These are phyloP conservation scores for Gobiocypris rarus DNA, from an alignment of 2,113 vertebrate genomes.

Conservation along the genomic window DNA sequence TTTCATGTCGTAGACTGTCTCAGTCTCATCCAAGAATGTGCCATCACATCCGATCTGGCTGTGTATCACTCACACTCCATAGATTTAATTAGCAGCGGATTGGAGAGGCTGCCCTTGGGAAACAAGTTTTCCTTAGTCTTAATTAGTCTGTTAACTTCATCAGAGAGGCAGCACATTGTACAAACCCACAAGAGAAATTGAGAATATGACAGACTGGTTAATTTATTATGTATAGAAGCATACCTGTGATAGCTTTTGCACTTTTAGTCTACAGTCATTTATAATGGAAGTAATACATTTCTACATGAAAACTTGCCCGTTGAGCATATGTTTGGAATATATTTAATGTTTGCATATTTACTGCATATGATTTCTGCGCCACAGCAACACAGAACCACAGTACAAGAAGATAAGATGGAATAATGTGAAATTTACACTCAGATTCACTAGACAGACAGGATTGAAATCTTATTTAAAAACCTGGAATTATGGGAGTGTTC, in stretches of 20 bases:
- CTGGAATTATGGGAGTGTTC: background rate
- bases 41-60: constrained; percentile 72
- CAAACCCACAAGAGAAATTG: constrained; percentile 61
- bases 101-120: constrained; percentile 85
- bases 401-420: background rate
- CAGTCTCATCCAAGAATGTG: constrained; percentile 27
- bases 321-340: background rate
- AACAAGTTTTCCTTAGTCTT: constrained; percentile 88
- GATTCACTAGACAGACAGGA: background rate
- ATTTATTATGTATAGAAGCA: constrained; percentile 7
- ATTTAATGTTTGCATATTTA: constrained; percentile 25
- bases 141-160: constrained; percentile 95
- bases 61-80: constrained; percentile 76
- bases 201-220: constrained; percentile 14
- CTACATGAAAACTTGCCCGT: background rate
- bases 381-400: background rate
- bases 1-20: background rate
- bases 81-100: constrained; percentile 88
- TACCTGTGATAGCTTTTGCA: constrained; percentile 9
- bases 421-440: background rate
- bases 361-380: background rate
- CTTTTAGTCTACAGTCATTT: constrained; percentile 5
- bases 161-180: constrained; percentile 77
- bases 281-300: background rate
- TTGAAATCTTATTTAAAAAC: constrained; percentile 23